A percentile compares a stretch with the other conserved stretches of the same genome.
Evolutionary conservation across 1,140 invertebrate genomes (phyloP).

Genomic region (Holotrichia oblita): DNA sequence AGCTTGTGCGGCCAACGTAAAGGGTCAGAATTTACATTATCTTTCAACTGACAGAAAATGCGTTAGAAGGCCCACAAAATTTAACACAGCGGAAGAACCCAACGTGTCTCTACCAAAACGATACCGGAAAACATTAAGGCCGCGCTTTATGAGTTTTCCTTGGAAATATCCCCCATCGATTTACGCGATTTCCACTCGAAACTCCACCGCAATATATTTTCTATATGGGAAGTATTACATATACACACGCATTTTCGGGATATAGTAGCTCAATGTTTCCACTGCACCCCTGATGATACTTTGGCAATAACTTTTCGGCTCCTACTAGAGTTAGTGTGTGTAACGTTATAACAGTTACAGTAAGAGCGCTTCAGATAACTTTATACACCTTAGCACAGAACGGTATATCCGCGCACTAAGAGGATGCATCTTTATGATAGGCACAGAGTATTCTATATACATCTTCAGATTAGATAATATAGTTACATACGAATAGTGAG

Average conservation of each 20-base stretch:
- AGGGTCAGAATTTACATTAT: slow-evolving; percentile 24
- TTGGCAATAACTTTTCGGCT: slow-evolving; percentile 3
- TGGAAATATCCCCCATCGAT: slow-evolving; percentile 32
- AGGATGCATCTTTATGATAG: too few relatives aligned
- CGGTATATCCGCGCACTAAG: too few relatives aligned
- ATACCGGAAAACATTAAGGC: slow-evolving; percentile 22
- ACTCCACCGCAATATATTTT: slow-evolving; percentile 29
- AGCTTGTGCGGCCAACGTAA: neutral
- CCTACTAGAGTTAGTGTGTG: neutral
- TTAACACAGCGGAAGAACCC: slow-evolving; percentile 1
- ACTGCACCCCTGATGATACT: slow-evolving; percentile 26
- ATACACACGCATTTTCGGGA: slow-evolving; percentile 22
- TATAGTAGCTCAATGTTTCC: slow-evolving; percentile 26
- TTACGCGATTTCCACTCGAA: slow-evolving; percentile 28
- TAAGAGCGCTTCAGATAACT: neutral
- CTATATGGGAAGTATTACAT: slow-evolving; percentile 27
- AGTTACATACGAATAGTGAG: too few relatives aligned
- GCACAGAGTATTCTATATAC: too few relatives aligned
- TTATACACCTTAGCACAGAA: too few relatives aligned
- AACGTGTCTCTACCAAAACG: slow-evolving; percentile 15
- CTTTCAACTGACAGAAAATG: slow-evolving; percentile 10
- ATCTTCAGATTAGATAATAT: too few relatives aligned
- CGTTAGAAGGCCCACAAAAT: slow-evolving; percentile 17
- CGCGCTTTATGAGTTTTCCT: slow-evolving; percentile 27
- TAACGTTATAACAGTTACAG: neutral